Conservation (phyloP, 2,888 invertebrate species). For the Encarsia formosa region DNA sequence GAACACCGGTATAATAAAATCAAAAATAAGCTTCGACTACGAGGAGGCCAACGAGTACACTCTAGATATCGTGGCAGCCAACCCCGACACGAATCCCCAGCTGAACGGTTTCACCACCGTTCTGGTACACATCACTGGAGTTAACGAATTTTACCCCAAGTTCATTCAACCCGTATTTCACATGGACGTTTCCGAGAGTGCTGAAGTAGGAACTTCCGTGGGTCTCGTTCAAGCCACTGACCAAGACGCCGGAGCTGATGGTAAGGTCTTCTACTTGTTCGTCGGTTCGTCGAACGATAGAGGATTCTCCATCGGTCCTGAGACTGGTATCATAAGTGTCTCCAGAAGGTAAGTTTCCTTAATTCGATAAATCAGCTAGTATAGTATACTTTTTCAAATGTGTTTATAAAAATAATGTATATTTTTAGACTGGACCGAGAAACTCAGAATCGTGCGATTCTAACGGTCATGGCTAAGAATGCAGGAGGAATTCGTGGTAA, state of each 20-base stretch:
- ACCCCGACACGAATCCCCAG: conserved; percentile 69
- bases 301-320: conserved; percentile 81
- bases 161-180: conserved; percentile 87
- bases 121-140: conserved; percentile 73
- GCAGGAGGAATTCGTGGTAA: conserved; percentile 90
- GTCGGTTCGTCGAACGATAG: conserved; percentile 90
- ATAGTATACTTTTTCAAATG: background rate
- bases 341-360: conserved; percentile 55
- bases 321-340: conserved; percentile 80
- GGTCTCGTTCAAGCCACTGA: conserved; percentile 85
- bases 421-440: conserved; percentile 69
- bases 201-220: conserved; percentile 78
- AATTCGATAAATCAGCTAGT: background rate
- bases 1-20: conserved; percentile 71
- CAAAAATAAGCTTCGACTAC: conserved; percentile 78
- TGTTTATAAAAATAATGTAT: background rate
- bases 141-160: conserved; percentile 84
- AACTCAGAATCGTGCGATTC: conserved; percentile 81
- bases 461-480: conserved; percentile 93
- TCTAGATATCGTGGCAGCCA: conserved; percentile 76
- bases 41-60: conserved; percentile 75
- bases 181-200: conserved; percentile 89
- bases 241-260: conserved; percentile 83
- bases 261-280: conserved; percentile 84
- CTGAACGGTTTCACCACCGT: conserved; percentile 75